A percentile compares a stretch with the other conserved stretches of the same genome.
phyloP scores from a whole-genome alignment of 2,113 vertebrate genomes.

The Tautogolabrus adspersus region DNA sequence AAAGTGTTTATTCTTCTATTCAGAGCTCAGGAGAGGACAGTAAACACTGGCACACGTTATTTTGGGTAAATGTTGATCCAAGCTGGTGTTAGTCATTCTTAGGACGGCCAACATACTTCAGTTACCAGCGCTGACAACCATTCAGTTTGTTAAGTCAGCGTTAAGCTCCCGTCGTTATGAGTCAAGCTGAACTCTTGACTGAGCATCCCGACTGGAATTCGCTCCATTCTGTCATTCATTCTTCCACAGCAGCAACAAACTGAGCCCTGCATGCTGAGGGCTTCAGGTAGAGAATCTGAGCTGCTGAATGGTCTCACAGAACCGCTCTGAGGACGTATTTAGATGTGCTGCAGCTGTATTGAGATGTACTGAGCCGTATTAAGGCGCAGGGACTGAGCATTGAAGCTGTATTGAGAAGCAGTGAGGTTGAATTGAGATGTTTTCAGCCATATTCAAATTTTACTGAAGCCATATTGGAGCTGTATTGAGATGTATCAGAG shows the following conservation, averaged over 20 bases:
- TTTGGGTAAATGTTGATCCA: slow-evolving; percentile 65
- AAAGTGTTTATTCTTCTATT: slow-evolving; percentile 53
- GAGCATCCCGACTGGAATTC: slow-evolving; percentile 66
- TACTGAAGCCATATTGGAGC: slow-evolving; percentile 56
- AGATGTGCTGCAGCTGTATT: slow-evolving; percentile 70
- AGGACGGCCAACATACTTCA: slow-evolving; percentile 47
- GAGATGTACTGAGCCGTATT: slow-evolving; percentile 76
- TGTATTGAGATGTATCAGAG: slow-evolving; percentile 82
- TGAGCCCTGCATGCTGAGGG: slow-evolving; percentile 36
- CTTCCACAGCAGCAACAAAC: slow-evolving; percentile 59
- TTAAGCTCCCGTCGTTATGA: slow-evolving; percentile 71
- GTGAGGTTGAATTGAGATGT: slow-evolving; percentile 80
- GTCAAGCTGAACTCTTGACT: slow-evolving; percentile 78
- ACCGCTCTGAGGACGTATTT: slow-evolving; percentile 55
- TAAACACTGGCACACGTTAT: slow-evolving; percentile 68
- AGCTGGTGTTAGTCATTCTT: slow-evolving; percentile 42
- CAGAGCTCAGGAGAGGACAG: slow-evolving; percentile 52
- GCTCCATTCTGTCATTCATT: slow-evolving; percentile 69
- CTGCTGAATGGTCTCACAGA: slow-evolving; percentile 52
- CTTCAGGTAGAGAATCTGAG: slow-evolving; percentile 60
- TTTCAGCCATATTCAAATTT: slow-evolving; percentile 81
- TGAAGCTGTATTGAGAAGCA: slow-evolving; percentile 73
- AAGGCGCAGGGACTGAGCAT: slow-evolving; percentile 59
- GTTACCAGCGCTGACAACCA: slow-evolving; percentile 62
- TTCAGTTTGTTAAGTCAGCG: slow-evolving; percentile 78